Conservation (phyloP, 2,888 invertebrate species). For the Lasioglossum marginatum region DNA sequence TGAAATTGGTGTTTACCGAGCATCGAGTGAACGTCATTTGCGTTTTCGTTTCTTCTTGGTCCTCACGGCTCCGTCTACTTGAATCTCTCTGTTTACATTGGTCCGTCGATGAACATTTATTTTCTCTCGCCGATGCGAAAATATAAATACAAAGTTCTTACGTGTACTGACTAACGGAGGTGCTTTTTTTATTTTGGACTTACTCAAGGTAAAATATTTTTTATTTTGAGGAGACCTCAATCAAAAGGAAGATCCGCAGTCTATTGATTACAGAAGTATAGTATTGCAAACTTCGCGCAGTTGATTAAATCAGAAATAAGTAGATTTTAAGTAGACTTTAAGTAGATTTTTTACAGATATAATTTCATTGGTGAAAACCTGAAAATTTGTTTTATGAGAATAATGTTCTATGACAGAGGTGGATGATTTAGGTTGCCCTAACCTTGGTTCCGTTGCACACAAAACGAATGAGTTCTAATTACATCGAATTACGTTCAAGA, state of each 20-base stretch:
- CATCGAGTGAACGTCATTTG: not conserved
- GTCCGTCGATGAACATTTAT: not conserved
- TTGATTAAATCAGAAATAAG: no score
- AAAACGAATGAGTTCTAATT: slow-evolving; percentile 47
- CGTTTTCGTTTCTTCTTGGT: slow-evolving; percentile 12
- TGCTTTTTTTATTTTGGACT: not conserved
- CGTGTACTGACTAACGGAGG: not conserved
- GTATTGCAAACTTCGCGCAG: no score
- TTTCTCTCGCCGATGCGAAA: not conserved
- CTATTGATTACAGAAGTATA: no score
- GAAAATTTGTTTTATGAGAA: not conserved
- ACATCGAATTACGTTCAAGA: slow-evolving; percentile 18
- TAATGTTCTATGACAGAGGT: not conserved
- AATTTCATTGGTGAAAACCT: no score
- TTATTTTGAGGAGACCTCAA: no score
- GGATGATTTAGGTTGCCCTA: not conserved
- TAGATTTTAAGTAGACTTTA: no score
- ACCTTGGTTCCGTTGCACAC: not conserved
- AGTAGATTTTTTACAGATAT: no score
- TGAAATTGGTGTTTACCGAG: slow-evolving; percentile 24
- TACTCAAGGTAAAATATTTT: not conserved
- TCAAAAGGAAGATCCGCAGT: no score
- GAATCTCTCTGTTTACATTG: not conserved
- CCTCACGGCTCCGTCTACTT: not conserved
- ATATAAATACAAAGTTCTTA: not conserved